These are phyloP conservation scores for Albula glossodonta DNA, from an alignment of 2,113 vertebrate genomes.

Conservation along the genomic window DNA sequence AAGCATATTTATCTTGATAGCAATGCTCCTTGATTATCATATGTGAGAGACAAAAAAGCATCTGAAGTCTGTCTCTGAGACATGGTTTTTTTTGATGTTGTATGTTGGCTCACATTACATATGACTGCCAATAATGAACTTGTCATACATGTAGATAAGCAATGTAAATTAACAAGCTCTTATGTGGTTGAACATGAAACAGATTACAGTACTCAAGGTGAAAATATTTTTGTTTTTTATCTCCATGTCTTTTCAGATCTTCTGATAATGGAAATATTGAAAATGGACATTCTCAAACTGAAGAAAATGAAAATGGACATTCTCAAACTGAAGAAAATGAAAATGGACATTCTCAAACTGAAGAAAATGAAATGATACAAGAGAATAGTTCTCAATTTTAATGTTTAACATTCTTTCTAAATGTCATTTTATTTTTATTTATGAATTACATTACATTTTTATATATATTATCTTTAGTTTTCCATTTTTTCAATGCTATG, in stretches of 20 bases:
- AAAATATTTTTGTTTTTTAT: background rate
- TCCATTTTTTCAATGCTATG: too few species aligned
- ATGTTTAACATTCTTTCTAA: background rate
- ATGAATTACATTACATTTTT: background rate
- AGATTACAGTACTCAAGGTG: background rate
- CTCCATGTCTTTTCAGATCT: slow-evolving; percentile 17
- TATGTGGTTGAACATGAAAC: background rate
- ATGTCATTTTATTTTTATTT: background rate
- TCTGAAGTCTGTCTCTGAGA: too few species aligned
- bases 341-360: too few species aligned
- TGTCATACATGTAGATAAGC: background rate
- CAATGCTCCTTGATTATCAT: too few species aligned
- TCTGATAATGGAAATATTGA: slow-evolving; percentile 17
- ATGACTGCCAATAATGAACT: background rate
- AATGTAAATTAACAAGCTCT: background rate
- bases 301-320: too few species aligned
- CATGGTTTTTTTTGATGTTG: too few species aligned
- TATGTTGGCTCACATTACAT: too few species aligned
- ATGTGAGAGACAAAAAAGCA: too few species aligned
- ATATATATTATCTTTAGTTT: background rate
- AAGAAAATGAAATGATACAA: slow-evolving; percentile 10
- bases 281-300: too few species aligned
- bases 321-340: too few species aligned
- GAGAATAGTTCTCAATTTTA: slow-evolving; percentile 33
- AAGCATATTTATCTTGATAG: too few species aligned